phyloP scores from a whole-genome alignment of 2,113 vertebrate species.

The Chiloscyllium plagiosum region DNA sequence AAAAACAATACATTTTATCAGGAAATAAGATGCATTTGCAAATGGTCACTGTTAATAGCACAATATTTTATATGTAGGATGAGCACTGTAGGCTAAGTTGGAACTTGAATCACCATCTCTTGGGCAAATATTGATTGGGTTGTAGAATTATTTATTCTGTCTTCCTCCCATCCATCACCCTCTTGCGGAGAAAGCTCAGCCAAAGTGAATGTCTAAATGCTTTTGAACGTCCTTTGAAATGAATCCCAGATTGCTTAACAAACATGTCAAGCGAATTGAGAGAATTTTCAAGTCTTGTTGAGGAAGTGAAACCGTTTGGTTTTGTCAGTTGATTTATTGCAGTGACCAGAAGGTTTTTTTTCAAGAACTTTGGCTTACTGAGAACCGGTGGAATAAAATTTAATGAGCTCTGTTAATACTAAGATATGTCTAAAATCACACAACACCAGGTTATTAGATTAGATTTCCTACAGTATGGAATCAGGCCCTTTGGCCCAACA shows the following conservation, averaged over 20 bases:
- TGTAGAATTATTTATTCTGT: background rate
- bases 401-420: background rate
- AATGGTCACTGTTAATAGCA: background rate
- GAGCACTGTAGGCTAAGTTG: background rate
- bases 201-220: background rate
- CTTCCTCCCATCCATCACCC: background rate
- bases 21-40: background rate
- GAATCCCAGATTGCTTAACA: background rate
- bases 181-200: too few relatives aligned
- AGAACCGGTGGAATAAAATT: background rate
- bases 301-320: background rate
- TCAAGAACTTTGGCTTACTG: background rate
- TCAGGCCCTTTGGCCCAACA: too few relatives aligned
- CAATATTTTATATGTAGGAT: background rate
- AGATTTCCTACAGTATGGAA: too few relatives aligned
- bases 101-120: background rate
- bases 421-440: too few relatives aligned
- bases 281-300: background rate
- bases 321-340: constrained; percentile 19
- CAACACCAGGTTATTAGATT: too few relatives aligned
- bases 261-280: background rate
- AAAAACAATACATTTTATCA: background rate
- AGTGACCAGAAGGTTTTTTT: background rate
- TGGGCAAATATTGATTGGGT: background rate
- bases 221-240: background rate